These are phyloP conservation scores for Thamnaconus septentrionalis DNA, from an alignment of 2,113 vertebrate genomes.

Conservation along the genomic window DNA sequence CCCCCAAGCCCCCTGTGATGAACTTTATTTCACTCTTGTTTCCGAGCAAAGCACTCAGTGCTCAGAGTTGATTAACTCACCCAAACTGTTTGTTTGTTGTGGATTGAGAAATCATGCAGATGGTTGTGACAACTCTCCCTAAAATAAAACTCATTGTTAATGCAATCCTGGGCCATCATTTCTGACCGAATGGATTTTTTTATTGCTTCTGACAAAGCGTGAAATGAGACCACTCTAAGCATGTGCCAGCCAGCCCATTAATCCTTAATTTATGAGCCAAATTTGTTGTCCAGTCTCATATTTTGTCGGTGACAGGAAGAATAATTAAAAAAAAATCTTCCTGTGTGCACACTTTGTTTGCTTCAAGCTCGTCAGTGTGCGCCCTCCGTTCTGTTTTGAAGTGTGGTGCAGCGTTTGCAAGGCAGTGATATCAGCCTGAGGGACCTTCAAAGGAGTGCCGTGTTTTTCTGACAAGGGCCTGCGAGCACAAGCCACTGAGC, in stretches of 20 bases:
- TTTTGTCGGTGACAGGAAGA: neutral
- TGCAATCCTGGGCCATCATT: too few species aligned
- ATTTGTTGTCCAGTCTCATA: neutral
- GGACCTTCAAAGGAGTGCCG: slow-evolving; percentile 33
- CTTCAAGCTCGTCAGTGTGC: too few species aligned
- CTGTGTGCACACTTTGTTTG: neutral
- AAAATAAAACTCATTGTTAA: too few species aligned
- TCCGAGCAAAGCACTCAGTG: too few species aligned
- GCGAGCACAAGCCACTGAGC: slow-evolving; percentile 18
- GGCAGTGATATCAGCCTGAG: slow-evolving; percentile 15
- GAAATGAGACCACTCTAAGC: too few species aligned
- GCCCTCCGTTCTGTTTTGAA: neutral
- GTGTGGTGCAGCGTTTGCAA: slow-evolving; percentile 38
- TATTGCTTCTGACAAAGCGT: too few species aligned
- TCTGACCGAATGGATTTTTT: too few species aligned
- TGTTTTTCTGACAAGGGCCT: slow-evolving; percentile 31
- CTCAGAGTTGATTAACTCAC: too few species aligned
- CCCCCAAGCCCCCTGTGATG: neutral
- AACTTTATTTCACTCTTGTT: neutral
- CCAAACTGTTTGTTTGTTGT: too few species aligned
- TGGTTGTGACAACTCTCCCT: too few species aligned
- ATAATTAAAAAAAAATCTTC: too few species aligned
- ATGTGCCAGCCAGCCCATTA: neutral
- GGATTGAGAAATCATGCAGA: too few species aligned
- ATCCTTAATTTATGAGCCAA: neutral